phyloP scores from a whole-genome alignment of 2,888 invertebrate species.

The Apodemia duryi region DNA sequence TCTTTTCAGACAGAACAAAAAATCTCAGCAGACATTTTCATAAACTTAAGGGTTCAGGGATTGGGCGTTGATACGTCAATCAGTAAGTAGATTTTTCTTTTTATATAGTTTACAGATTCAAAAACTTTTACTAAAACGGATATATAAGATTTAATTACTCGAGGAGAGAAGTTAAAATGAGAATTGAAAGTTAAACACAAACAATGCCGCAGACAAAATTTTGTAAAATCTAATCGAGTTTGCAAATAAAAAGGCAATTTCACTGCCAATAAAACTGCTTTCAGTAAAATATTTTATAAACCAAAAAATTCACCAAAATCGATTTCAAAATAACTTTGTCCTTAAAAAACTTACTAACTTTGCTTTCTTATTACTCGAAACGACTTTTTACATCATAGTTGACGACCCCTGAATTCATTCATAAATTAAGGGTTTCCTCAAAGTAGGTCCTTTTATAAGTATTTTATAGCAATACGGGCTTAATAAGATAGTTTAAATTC shows the following conservation, averaged over 20 bases:
- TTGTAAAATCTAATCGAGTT: background rate
- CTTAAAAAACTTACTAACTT: background rate
- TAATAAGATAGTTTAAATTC: conserved; percentile 15
- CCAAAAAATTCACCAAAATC: background rate
- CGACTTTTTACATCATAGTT: conserved; percentile 10
- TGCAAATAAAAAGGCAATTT: background rate
- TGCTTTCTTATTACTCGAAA: background rate
- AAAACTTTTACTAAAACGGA: too few species aligned
- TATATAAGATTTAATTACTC: too few species aligned
- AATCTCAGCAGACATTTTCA: too few species aligned
- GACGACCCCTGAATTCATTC: background rate
- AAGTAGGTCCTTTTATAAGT: conserved; percentile 2
- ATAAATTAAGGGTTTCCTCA: background rate
- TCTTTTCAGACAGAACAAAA: too few species aligned
- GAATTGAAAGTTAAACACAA: background rate
- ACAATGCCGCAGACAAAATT: background rate
- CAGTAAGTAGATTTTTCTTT: too few species aligned
- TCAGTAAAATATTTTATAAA: background rate
- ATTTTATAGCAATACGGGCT: conserved; percentile 8
- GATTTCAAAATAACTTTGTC: background rate
- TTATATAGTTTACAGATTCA: too few species aligned
- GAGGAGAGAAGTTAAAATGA: too few species aligned
- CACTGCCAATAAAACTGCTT: background rate
- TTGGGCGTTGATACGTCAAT: too few species aligned
- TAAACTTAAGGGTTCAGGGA: too few species aligned